Base-by-base conservation (phyloP, 2,888 invertebrate species). In the Dolichopus griseipennis region DNA sequence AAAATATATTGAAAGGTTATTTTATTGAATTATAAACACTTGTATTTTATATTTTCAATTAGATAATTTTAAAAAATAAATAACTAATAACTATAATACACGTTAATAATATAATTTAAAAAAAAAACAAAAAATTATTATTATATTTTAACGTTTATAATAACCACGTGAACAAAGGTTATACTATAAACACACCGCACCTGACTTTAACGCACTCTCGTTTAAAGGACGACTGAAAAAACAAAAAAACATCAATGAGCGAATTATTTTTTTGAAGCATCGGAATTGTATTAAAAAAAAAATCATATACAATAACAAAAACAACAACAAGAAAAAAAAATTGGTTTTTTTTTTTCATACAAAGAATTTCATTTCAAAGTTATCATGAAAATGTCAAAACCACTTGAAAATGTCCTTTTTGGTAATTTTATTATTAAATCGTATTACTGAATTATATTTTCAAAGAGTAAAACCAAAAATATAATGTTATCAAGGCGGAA, bases 211-310 rank as follows among this genome's bases (percentile, higher is more conserved):
- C 52, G 52, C 52, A 52, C 52, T 52, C 52, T 52, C 52, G 52
- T 52, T 52, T 52, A 52, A 52, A 52, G 52, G 52, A 52, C n/a
- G 52, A 52, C 52, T 52, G 52, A 52, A 52, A 52, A 52, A 52
- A 52, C 52, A 52, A 52, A 52, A 52, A 52, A 52, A 52, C 52
- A 52, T 52, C 52, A 52, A 52, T 52, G 52, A 52, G n/a, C n/a
- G 52, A 52, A 18, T 52, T n/a, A n/a, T n/a, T n/a, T n/a, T 41
- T 52, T 52, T 18, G 52, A 12, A 52, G 52, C 52, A 18, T 52
- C 18, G 52, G 52, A 52, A 52, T 52, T 52, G 18, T 52, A 52
- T 52, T 52, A 18, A 52, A 52, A n/a, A 15, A 43, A 43, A 43
- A 52, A 52, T 2, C 8, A 37, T 34, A 34, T 34, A n/a, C n/a